A percentile compares a stretch with the other conserved stretches of the same genome.
Conservation (phyloP, 2,113 vertebrate genomes). For the Tyto alba region DNA sequence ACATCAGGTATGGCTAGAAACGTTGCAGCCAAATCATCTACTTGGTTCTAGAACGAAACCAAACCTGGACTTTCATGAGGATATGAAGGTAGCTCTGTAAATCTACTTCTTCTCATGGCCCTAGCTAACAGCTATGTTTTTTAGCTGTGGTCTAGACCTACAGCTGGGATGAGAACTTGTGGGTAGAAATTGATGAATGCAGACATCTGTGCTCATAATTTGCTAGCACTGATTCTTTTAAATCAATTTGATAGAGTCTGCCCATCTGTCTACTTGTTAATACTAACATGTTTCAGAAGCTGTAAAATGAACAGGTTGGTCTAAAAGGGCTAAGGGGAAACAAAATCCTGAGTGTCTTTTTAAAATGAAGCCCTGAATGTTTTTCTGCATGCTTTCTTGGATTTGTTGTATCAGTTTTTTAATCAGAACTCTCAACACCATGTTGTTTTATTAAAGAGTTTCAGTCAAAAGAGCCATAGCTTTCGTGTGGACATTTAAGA, state of each 20-base stretch:
- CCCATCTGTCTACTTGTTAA: neutral
- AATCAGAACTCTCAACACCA: neutral
- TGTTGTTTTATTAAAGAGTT: neutral
- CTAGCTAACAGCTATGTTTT: neutral
- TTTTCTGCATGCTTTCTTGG: neutral
- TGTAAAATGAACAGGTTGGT: neutral
- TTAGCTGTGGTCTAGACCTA: neutral
- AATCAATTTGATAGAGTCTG: neutral
- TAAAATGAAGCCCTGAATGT: neutral
- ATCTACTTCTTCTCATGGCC: neutral
- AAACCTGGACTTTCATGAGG: neutral
- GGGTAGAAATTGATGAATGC: neutral
- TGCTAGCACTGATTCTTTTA: neutral
- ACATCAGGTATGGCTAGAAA: neutral
- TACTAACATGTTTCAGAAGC: neutral
- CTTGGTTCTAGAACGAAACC: neutral
- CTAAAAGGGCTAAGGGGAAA: neutral
- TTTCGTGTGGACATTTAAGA: neutral
- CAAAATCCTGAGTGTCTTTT: neutral
- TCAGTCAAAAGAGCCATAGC: neutral
- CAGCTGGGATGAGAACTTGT: neutral
- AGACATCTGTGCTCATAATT: neutral
- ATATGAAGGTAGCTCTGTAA: neutral
- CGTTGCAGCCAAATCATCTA: neutral
- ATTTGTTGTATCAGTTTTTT: neutral